phyloP scores from a whole-genome alignment of 2,797 vertebrate species.

The Tapera naevia region DNA sequence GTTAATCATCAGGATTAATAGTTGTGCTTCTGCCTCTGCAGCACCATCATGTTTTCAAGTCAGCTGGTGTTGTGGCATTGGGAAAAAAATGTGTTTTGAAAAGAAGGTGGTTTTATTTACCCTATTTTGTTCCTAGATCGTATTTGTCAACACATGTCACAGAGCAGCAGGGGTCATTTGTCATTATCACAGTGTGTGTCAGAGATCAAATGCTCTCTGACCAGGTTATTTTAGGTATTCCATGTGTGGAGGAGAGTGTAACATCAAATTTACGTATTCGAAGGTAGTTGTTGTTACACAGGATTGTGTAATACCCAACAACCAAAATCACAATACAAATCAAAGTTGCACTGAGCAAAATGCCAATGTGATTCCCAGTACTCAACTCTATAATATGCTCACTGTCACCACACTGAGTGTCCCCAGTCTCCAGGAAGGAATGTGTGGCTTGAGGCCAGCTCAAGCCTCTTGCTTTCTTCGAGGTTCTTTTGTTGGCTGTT shows the following conservation, averaged over 20 bases:
- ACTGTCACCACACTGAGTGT: accelerated
- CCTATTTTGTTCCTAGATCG: background rate
- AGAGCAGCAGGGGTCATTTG: background rate
- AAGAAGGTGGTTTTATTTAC: background rate
- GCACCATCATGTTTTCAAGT: background rate
- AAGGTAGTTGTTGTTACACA: background rate
- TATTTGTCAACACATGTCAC: background rate
- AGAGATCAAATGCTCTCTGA: background rate
- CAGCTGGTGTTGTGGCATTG: background rate
- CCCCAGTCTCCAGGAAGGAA: background rate
- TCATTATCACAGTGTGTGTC: background rate
- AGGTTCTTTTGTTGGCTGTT: background rate
- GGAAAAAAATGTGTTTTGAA: background rate
- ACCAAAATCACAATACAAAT: background rate
- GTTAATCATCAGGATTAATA: background rate
- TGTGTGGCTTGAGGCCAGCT: background rate
- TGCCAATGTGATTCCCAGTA: background rate
- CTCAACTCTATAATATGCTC: background rate
- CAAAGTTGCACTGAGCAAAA: background rate
- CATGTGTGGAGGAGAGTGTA: accelerated
- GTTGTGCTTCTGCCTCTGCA: background rate
- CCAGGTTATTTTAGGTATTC: background rate
- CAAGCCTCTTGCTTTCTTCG: accelerated
- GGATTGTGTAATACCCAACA: background rate
- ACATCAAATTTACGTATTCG: too few relatives aligned